These are phyloP conservation scores for Hedya salicella DNA, from an alignment of 2,888 invertebrate genomes.

Conservation along the genomic window DNA sequence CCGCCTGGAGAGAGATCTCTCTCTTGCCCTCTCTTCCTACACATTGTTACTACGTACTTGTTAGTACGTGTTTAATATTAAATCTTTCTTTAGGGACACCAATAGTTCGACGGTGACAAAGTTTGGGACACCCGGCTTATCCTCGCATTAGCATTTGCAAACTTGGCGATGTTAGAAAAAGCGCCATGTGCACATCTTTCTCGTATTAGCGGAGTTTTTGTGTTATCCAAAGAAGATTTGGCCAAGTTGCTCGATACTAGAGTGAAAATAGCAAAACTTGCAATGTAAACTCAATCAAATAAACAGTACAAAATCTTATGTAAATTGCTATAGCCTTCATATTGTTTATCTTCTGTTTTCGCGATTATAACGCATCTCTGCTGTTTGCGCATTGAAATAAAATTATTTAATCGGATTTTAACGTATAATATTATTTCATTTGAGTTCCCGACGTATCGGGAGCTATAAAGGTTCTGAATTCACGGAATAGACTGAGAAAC, in stretches of 20 bases:
- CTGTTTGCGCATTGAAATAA: no score
- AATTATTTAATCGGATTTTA: no score
- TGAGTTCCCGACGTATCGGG: no score
- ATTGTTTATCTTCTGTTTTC: no score
- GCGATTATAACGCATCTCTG: no score
- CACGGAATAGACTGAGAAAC: no score
- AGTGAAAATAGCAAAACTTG: neutral
- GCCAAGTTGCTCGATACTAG: slow-evolving; percentile 1
- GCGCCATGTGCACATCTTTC: slow-evolving; percentile 52
- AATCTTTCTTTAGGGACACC: slow-evolving; percentile 47
- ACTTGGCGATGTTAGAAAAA: slow-evolving; percentile 52
- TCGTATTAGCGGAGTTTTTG: slow-evolving; percentile 50
- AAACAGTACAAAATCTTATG: no score
- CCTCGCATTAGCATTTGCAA: slow-evolving; percentile 73
- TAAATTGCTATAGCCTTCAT: no score
- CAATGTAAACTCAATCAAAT: neutral
- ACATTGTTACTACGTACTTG: neutral
- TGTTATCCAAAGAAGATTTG: slow-evolving; percentile 18
- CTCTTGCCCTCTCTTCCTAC: no score
- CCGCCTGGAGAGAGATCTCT: no score
- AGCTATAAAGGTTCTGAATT: no score
- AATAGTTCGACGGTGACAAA: slow-evolving; percentile 64
- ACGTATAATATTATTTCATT: no score
- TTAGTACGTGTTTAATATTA: neutral
- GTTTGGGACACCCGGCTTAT: slow-evolving; percentile 60